Evolutionary conservation across 2,888 invertebrate genomes (phyloP).

Genomic region (Erpobdella octoculata): DNA sequence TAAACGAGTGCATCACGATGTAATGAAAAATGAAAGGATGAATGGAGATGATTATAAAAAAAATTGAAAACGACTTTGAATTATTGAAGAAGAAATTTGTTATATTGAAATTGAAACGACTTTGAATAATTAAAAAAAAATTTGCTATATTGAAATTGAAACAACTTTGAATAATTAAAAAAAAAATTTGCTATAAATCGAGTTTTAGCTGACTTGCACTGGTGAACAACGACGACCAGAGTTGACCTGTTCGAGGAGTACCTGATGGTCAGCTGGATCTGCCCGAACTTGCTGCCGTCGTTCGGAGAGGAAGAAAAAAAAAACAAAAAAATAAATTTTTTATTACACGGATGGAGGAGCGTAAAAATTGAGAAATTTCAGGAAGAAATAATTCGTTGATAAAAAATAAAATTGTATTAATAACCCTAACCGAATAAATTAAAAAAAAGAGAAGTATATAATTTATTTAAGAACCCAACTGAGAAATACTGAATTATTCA

Average conservation of each 20-base stretch:
- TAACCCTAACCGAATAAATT: neutral
- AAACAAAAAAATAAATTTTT: too few species aligned
- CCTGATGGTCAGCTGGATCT: slow-evolving; percentile 74
- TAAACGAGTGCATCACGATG: neutral
- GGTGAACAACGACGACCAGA: slow-evolving; percentile 75
- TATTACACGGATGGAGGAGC: too few species aligned
- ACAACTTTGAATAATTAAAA: neutral
- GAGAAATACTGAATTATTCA: too few species aligned
- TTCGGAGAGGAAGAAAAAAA: too few species aligned
- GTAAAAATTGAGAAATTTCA: neutral
- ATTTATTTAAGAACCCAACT: too few species aligned
- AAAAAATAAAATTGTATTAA: neutral
- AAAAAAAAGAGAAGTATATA: too few species aligned
- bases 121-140: neutral
- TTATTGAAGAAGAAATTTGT: too few species aligned
- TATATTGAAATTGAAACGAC: neutral
- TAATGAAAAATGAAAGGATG: neutral
- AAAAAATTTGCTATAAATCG: neutral
- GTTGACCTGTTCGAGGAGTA: slow-evolving; percentile 77
- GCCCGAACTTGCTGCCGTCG: slow-evolving; percentile 46
- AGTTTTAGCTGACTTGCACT: slow-evolving; percentile 56
- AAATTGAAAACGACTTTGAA: neutral
- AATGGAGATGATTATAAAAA: neutral
- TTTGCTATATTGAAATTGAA: neutral
- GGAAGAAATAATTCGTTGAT: neutral